Conservation (phyloP, 2,888 invertebrate genomes). For the Calliopum simillimum region DNA sequence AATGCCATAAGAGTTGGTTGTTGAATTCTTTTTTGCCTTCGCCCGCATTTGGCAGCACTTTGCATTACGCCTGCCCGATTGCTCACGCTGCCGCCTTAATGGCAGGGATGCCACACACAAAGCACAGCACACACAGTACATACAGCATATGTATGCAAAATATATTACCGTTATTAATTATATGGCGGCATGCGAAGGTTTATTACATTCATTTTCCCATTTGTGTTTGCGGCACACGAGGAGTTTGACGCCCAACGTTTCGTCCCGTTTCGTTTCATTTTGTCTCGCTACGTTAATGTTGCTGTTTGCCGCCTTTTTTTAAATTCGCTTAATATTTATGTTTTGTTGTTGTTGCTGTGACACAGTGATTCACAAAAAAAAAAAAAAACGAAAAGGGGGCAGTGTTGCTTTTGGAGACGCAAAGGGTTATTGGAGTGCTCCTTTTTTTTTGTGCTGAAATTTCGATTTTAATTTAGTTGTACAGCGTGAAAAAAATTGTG, state of each 20-base stretch:
- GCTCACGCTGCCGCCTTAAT: neutral
- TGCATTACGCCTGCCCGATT: neutral
- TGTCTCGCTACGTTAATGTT: conserved; percentile 13
- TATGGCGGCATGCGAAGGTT: conserved; percentile 50
- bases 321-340: neutral
- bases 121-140: too few relatives aligned
- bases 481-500: neutral
- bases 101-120: conserved; percentile 32
- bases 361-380: neutral
- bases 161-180: conserved; percentile 53
- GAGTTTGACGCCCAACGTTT: conserved; percentile 9
- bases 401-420: neutral
- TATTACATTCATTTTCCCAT: conserved; percentile 45
- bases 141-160: conserved; percentile 46
- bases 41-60: conserved; percentile 3
- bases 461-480: conserved; percentile 1
- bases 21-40: too few relatives aligned
- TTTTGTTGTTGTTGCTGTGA: neutral
- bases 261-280: neutral
- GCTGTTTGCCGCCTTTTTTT: conserved; percentile 15
- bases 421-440: neutral
- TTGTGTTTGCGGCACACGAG: conserved; percentile 12
- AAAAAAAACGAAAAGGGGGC: neutral
- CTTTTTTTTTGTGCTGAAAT: neutral
- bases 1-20: conserved; percentile 15